Conservation (phyloP, 2,113 vertebrate genomes). For the Calidris pugnax region DNA sequence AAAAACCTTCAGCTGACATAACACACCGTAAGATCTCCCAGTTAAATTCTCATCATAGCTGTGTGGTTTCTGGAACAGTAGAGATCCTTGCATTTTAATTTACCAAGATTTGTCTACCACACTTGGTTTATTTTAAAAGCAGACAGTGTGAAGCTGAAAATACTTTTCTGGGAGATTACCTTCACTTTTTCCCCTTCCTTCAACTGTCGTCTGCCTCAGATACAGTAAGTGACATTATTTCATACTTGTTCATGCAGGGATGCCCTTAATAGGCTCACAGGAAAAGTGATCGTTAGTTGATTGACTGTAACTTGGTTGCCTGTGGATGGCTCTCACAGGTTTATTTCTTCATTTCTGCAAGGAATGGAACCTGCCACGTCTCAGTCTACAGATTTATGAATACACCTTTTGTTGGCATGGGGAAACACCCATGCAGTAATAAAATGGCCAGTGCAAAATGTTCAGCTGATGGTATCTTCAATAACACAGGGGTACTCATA, state of each 20-base stretch:
- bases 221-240: slow-evolving; percentile 32
- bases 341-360: slow-evolving; percentile 30
- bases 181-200: slow-evolving; percentile 21
- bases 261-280: slow-evolving; percentile 29
- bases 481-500: not conserved
- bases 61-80: slow-evolving; percentile 3
- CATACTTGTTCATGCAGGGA: slow-evolving; percentile 38
- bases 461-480: not conserved
- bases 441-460: not conserved
- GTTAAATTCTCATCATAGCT: not conserved
- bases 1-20: not conserved
- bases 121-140: slow-evolving; percentile 29
- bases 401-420: not conserved
- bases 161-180: slow-evolving; percentile 33
- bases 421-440: not conserved
- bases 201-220: not conserved
- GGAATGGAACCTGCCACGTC: not conserved
- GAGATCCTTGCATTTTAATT: slow-evolving; percentile 38
- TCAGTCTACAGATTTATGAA: not conserved
- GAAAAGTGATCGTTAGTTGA: slow-evolving; percentile 38
- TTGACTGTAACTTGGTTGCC: slow-evolving; percentile 39
- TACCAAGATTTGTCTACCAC: not conserved
- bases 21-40: not conserved
- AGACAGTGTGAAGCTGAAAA: slow-evolving; percentile 36
- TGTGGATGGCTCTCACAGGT: not conserved